Percentiles rank a stretch among this genome's conserved stretches.
These are phyloP conservation scores for Reticulitermes speratus DNA, from an alignment of 1,140 invertebrate genomes.

Conservation along the genomic window DNA sequence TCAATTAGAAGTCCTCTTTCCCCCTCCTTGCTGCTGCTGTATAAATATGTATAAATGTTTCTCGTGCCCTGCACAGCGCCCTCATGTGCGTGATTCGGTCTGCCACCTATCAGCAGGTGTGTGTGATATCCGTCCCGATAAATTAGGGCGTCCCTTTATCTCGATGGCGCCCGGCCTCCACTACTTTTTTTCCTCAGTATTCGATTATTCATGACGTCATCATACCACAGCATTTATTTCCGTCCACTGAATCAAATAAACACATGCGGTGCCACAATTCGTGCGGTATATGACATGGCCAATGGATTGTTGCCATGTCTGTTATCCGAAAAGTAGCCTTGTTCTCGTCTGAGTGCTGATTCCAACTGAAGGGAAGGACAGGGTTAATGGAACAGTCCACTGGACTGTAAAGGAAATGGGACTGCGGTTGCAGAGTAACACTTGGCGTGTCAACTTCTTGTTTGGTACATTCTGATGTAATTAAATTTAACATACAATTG, in stretches of 20 bases:
- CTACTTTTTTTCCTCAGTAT: neutral
- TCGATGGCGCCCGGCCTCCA: neutral
- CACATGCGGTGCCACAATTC: neutral
- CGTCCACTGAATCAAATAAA: neutral
- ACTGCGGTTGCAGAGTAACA: neutral
- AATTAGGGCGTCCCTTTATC: slow-evolving; percentile 5
- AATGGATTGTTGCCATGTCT: slow-evolving; percentile 16
- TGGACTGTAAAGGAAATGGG: neutral
- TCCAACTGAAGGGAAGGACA: neutral
- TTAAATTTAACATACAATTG: no score
- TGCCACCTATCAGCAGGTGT: slow-evolving; percentile 11
- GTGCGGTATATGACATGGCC: neutral
- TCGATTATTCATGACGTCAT: slow-evolving; percentile 12
- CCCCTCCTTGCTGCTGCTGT: neutral
- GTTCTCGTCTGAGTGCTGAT: neutral
- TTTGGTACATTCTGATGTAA: no score
- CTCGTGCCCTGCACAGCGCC: neutral
- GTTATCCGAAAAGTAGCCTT: neutral
- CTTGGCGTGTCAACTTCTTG: neutral
- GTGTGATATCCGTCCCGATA: neutral
- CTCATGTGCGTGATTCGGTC: neutral
- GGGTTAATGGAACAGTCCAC: neutral
- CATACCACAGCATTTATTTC: neutral
- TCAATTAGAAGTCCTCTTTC: neutral
- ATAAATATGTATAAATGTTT: slow-evolving; percentile 11